These are phyloP conservation scores for Candoia aspera DNA, from an alignment of 2,113 vertebrate genomes.

Conservation along the genomic window DNA sequence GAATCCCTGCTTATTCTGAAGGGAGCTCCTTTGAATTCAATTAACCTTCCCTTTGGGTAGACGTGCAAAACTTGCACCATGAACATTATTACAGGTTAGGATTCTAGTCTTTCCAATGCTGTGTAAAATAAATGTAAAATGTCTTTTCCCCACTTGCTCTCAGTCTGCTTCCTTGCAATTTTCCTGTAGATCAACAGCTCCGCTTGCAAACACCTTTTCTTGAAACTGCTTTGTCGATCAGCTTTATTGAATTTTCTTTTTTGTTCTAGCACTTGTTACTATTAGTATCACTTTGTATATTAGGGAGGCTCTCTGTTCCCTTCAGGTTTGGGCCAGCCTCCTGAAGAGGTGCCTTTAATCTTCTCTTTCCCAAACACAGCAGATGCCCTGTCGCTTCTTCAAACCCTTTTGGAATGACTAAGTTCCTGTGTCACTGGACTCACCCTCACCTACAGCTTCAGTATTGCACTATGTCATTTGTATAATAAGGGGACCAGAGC, in stretches of 20 bases:
- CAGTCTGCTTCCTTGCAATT: conserved; percentile 32
- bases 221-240: conserved; percentile 55
- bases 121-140: conserved; percentile 36
- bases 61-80: not conserved
- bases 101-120: conserved; percentile 13
- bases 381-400: conserved; percentile 36
- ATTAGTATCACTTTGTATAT: not conserved
- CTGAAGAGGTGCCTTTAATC: conserved; percentile 48
- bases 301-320: conserved; percentile 39
- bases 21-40: not conserved
- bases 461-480: conserved; percentile 28
- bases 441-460: conserved; percentile 17
- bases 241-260: conserved; percentile 61
- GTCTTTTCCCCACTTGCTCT: conserved; percentile 16
- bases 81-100: not conserved
- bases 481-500: not conserved
- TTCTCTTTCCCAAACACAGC: conserved; percentile 47
- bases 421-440: conserved; percentile 30
- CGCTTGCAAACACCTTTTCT: conserved; percentile 60
- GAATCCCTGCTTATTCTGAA: not conserved
- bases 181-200: conserved; percentile 55
- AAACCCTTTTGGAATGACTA: conserved; percentile 62
- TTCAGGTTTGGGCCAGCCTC: conserved; percentile 38
- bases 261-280: conserved; percentile 58
- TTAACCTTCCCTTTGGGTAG: not conserved